Evolutionary conservation across 2,888 invertebrate species (phyloP).

Genomic region (Linnaemya vulpina): DNA sequence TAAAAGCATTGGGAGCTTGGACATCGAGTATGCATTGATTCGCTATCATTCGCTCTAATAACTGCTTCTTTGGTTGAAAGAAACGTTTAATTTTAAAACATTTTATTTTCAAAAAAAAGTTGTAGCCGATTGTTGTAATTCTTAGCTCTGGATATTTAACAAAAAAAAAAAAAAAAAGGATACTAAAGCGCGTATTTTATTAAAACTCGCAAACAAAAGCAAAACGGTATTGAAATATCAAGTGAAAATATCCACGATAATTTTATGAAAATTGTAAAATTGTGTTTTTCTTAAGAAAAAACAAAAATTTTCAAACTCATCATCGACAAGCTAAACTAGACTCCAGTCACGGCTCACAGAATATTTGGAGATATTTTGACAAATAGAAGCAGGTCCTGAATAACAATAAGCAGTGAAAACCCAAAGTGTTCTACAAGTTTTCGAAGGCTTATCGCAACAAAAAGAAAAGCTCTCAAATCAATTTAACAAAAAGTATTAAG

Average conservation of each 20-base stretch:
- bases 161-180: conserved; percentile 45
- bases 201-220: conserved; percentile 35
- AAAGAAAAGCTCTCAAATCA: conserved; percentile 29
- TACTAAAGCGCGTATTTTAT: conserved; percentile 51
- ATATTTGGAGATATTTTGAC: conserved; percentile 67
- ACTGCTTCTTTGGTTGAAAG: conserved; percentile 82
- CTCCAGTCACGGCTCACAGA: conserved; percentile 75
- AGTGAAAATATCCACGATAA: conserved; percentile 60
- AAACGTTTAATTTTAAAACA: conserved; percentile 72
- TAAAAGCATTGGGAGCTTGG: conserved; percentile 87
- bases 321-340: conserved; percentile 75
- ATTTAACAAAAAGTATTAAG: conserved; percentile 78
- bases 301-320: conserved; percentile 71
- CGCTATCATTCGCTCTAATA: conserved; percentile 87
- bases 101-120: conserved; percentile 65
- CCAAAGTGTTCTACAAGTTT: conserved; percentile 73
- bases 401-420: conserved; percentile 80
- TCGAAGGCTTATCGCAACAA: conserved; percentile 78
- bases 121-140: conserved; percentile 82
- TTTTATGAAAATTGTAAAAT: conserved; percentile 63
- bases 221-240: conserved; percentile 41
- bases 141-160: conserved; percentile 75
- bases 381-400: conserved; percentile 71
- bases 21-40: conserved; percentile 87
- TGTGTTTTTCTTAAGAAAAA: conserved; percentile 68